Evolutionary conservation across 2,113 vertebrate genomes (phyloP).

Genomic region (Aleadryas rufinucha): DNA sequence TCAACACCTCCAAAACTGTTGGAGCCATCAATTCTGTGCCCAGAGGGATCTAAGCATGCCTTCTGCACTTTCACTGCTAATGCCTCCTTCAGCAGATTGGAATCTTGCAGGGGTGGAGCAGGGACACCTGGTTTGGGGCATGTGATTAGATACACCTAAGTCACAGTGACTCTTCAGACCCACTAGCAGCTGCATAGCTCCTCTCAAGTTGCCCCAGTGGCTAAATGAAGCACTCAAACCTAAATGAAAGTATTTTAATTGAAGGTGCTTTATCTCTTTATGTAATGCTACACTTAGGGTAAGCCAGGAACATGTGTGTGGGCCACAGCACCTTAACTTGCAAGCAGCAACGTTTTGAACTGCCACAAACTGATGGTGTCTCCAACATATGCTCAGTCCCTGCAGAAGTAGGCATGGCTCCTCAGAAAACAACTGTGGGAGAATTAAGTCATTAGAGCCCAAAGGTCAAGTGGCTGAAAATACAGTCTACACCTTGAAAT

Average conservation of each 20-base stretch:
- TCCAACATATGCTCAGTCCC: background rate
- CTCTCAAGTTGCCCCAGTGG: background rate
- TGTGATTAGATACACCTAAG: background rate
- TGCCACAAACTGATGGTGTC: background rate
- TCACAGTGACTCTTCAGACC: background rate
- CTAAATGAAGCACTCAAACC: background rate
- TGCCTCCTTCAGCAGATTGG: background rate
- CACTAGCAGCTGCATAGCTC: background rate
- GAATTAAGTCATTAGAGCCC: background rate
- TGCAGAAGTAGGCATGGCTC: background rate
- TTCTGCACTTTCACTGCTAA: background rate
- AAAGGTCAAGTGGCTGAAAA: background rate
- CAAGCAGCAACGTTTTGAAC: background rate
- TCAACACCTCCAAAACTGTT: background rate
- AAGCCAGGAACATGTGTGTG: background rate
- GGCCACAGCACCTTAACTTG: background rate
- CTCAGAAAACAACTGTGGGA: background rate
- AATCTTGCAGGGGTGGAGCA: background rate
- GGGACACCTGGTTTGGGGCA: background rate
- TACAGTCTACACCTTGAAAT: background rate
- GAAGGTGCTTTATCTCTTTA: background rate
- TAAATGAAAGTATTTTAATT: background rate
- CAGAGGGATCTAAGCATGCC: background rate
- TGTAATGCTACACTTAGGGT: background rate
- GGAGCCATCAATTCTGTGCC: background rate